These are phyloP conservation scores for Heterocephalus glaber DNA, from an alignment of 2,113 vertebrate species.

Conservation along the genomic window DNA sequence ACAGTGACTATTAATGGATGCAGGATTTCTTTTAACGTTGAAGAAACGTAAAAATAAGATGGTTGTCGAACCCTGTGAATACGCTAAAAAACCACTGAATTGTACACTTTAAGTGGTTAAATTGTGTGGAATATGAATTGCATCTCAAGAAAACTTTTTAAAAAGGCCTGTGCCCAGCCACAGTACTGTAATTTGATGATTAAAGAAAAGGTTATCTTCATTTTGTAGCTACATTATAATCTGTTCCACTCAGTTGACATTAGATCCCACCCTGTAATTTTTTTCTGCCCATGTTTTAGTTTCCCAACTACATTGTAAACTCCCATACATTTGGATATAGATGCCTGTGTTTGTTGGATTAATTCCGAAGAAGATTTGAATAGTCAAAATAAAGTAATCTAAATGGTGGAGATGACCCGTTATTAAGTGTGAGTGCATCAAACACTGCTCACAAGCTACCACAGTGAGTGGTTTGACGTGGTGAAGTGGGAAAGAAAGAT, in stretches of 20 bases:
- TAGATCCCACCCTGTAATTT: background rate
- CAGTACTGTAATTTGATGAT: background rate
- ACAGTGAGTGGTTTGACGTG: background rate
- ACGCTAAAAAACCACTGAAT: background rate
- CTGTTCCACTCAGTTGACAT: background rate
- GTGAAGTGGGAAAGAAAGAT: background rate
- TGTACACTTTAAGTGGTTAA: background rate
- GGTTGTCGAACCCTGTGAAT: background rate
- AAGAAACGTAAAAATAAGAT: background rate
- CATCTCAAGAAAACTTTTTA: background rate
- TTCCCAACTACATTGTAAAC: background rate
- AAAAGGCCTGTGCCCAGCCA: background rate
- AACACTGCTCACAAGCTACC: background rate
- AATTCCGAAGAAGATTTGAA: slow-evolving; percentile 38
- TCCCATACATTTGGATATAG: background rate
- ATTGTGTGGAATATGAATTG: background rate
- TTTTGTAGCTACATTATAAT: slow-evolving; percentile 31
- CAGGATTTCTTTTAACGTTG: background rate
- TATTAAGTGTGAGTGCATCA: background rate
- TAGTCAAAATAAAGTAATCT: background rate
- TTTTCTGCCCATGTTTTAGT: slow-evolving; percentile 49
- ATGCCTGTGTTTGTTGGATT: background rate
- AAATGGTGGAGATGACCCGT: background rate
- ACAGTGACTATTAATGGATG: background rate
- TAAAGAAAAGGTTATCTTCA: slow-evolving; percentile 46